These are phyloP conservation scores for Danionella dracula DNA, from an alignment of 2,797 vertebrate genomes.

Conservation along the genomic window DNA sequence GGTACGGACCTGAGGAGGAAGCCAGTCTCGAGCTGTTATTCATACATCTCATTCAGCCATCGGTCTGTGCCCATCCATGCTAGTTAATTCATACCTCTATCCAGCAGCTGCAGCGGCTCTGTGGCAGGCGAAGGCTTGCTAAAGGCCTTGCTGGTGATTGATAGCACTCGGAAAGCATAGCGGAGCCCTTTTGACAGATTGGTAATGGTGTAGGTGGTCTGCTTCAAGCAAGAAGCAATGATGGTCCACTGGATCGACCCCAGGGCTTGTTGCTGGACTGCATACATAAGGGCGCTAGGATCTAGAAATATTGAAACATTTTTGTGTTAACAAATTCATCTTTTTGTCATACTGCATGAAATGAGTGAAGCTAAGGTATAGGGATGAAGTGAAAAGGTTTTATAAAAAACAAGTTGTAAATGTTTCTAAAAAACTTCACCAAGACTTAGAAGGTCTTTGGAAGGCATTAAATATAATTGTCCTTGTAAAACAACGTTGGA, in stretches of 20 bases:
- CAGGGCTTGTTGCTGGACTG: constrained; percentile 89
- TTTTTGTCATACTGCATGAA: no score
- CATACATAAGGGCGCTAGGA: constrained; percentile 80
- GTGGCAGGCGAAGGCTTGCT: constrained; percentile 88
- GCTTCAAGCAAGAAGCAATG: constrained; percentile 76
- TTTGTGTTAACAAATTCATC: no score
- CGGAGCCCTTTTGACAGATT: constrained; percentile 82
- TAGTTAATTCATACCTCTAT: constrained; percentile 68
- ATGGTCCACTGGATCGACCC: constrained; percentile 91
- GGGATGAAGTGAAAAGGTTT: no score
- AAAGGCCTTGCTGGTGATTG: constrained; percentile 84
- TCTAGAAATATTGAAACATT: constrained; percentile 63
- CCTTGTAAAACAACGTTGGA: neutral
- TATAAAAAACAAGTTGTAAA: no score
- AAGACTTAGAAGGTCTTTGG: constrained; percentile 8
- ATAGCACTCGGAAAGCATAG: constrained; percentile 88
- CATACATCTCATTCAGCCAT: constrained; percentile 11
- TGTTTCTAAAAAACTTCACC: neutral
- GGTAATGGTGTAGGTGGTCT: constrained; percentile 74
- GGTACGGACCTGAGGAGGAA: constrained; percentile 75
- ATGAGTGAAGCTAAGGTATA: no score
- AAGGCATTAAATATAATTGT: constrained; percentile 29
- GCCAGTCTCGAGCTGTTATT: neutral
- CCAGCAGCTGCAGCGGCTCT: constrained; percentile 80
- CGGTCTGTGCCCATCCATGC: constrained; percentile 3